Evolutionary conservation across 2,888 invertebrate species (phyloP).

Genomic region (Acanthococcus lagerstroemiae): DNA sequence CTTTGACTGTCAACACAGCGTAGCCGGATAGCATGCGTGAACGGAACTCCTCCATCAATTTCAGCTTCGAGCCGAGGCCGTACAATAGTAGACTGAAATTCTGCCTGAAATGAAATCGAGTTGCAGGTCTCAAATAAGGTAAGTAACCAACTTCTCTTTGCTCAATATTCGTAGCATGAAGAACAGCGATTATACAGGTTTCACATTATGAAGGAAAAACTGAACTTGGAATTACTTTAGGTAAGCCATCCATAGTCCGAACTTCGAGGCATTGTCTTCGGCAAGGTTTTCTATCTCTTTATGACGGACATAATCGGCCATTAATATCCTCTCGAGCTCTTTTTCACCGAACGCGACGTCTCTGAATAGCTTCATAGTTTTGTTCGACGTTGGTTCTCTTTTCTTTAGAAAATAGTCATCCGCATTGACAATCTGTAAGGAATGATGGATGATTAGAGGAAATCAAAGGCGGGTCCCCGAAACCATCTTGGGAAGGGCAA

Average conservation of each 20-base stretch:
- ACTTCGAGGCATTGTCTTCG: neutral
- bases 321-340: constrained; percentile 50
- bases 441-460: too few relatives aligned
- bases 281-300: neutral
- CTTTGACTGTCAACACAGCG: neutral
- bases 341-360: constrained; percentile 60
- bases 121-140: neutral
- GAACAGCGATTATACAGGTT: too few relatives aligned
- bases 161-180: too few relatives aligned
- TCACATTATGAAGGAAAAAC: too few relatives aligned
- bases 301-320: constrained; percentile 34
- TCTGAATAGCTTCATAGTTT: constrained; percentile 63
- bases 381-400: constrained; percentile 58
- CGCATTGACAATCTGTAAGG: constrained; percentile 36
- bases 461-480: too few relatives aligned
- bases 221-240: neutral
- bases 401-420: constrained; percentile 43
- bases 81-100: neutral
- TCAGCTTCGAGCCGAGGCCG: neutral
- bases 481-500: too few relatives aligned
- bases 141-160: neutral
- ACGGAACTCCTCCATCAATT: neutral
- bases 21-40: neutral
- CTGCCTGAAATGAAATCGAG: neutral
- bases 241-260: neutral